Evolutionary conservation across 2,113 vertebrate species (phyloP).

Genomic region (Oxyruncus cristatus): DNA sequence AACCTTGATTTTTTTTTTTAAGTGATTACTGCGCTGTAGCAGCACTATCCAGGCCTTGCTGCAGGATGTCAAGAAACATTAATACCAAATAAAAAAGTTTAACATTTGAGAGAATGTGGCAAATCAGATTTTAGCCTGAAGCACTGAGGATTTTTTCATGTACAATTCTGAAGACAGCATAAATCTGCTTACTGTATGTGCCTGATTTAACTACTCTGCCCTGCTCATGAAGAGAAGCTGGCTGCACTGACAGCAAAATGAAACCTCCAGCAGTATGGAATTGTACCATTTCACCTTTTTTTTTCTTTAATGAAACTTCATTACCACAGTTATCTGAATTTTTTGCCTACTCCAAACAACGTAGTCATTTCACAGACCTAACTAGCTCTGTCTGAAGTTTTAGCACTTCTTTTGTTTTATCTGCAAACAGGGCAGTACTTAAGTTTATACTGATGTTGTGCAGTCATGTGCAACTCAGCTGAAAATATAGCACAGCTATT

Average conservation of each 20-base stretch:
- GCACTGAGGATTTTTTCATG: slow-evolving; percentile 19
- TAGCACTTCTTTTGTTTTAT: not conserved
- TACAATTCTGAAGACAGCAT: slow-evolving; percentile 35
- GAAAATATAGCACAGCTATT: not conserved
- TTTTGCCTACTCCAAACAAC: not conserved
- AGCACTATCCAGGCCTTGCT: not conserved
- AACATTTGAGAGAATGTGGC: slow-evolving; percentile 26
- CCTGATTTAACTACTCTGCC: slow-evolving; percentile 26
- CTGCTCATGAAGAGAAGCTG: not conserved
- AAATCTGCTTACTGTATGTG: slow-evolving; percentile 37
- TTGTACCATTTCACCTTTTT: not conserved
- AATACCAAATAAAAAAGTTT: slow-evolving; percentile 18
- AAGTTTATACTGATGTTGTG: not conserved
- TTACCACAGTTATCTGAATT: not conserved
- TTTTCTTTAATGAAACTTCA: not conserved
- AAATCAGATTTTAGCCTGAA: slow-evolving; percentile 54
- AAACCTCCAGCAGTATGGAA: not conserved
- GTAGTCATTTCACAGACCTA: not conserved
- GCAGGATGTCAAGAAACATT: slow-evolving; percentile 44
- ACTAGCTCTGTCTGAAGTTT: not conserved
- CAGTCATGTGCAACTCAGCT: not conserved
- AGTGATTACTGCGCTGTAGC: not conserved
- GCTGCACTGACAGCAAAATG: not conserved
- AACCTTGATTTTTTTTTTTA: not conserved
- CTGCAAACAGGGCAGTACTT: not conserved